Evolutionary conservation across 2,113 vertebrate species (phyloP).

Genomic region (Meriones unguiculatus): DNA sequence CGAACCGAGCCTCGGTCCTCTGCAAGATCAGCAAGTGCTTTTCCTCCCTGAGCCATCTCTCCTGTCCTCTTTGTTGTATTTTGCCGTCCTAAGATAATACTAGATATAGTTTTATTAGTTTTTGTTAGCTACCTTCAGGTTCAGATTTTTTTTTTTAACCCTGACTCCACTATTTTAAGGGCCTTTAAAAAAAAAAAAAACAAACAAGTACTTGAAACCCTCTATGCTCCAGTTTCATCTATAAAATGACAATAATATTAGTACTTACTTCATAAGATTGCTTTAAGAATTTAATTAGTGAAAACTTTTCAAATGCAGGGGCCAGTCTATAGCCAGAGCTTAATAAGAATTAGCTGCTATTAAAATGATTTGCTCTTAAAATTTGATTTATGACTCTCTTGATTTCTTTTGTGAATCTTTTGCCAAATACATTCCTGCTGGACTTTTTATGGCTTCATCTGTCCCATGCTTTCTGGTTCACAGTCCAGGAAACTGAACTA

Average conservation of each 20-base stretch:
- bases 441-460: conserved; percentile 22
- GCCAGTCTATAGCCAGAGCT: background rate
- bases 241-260: conserved; percentile 11
- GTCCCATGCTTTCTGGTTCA: conserved; percentile 31
- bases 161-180: background rate
- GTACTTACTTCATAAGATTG: background rate
- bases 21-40: background rate
- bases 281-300: conserved; percentile 15
- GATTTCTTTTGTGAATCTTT: conserved; percentile 49
- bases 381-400: conserved; percentile 49
- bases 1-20: background rate
- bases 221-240: conserved; percentile 19
- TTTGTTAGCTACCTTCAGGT: background rate
- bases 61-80: background rate
- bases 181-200: background rate
- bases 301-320: background rate
- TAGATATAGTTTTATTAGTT: background rate
- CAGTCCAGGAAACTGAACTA: conserved; percentile 57
- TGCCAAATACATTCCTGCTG: conserved; percentile 53
- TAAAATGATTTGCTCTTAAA: conserved; percentile 59
- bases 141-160: background rate
- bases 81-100: background rate
- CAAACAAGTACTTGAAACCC: background rate
- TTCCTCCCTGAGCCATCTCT: no score
- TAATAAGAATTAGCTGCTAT: conserved; percentile 32